Base-by-base conservation (phyloP, 2,113 vertebrate genomes). In the Syrrhaptes paradoxus region DNA sequence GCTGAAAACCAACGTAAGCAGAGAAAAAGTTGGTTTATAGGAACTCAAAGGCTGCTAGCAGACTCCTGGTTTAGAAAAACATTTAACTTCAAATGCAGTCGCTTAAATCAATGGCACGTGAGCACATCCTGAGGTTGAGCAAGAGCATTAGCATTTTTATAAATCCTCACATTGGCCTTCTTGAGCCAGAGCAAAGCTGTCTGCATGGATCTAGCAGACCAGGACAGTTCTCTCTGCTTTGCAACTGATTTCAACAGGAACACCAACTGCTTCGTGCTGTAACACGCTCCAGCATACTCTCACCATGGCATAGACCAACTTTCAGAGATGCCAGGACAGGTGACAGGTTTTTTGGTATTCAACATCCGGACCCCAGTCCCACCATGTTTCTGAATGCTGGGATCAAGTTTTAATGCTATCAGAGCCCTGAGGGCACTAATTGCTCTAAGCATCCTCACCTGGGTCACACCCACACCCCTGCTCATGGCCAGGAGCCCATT, bases 121-220 rank as follows among this genome's bases (percentile, higher is more conserved):
- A 61, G 62, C 62, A 29, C 9, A 6, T 5, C 16, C 38, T n/a
- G 70, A 66, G 67, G 51, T 49, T 76, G 32, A 51, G 29, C 19
- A 25, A 41, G 18, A 2, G 7, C 0, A 6, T 6, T 6, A 0
- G 6, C 65, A 28, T 43, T 62, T 48, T 26, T 11, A 22, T 36
- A 82, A 38, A 57, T 17, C 45, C 52, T 61, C 36, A 12, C 6
- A 1, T 32, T 67, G 36, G 17, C 34, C 49, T 70, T 82, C 45
- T 34, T 29, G 57, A 63, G 52, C 29, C 73, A 25, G 61, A 26
- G 9, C 46, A 43, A 58, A 71, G 51, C 43, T 46, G 49, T 5
- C 1, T 1, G 5, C 19, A 0, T 13, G 29, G n/a, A 31, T 51
- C 43, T 11, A 38, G 9, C 29, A 34, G 21, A 17, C 4, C 52